A percentile compares a stretch with the other conserved stretches of the same genome.
Conservation (phyloP, 2,797 vertebrate genomes). For the Tangara arthus region DNA sequence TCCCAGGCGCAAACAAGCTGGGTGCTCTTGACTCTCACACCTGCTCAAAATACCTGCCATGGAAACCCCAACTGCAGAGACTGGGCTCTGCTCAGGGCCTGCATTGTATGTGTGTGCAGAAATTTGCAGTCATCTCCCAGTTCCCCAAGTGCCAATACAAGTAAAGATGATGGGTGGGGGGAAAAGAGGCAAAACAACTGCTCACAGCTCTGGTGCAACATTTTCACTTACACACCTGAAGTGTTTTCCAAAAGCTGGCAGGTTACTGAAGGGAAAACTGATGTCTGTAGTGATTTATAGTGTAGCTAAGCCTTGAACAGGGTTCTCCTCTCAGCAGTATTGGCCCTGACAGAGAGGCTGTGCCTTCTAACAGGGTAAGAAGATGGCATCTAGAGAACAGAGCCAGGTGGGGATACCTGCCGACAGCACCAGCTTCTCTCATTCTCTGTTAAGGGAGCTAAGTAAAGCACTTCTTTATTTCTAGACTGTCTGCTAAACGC, state of each 20-base stretch:
- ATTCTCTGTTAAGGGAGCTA: neutral
- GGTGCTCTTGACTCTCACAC: neutral
- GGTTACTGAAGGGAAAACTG: neutral
- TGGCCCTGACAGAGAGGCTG: neutral
- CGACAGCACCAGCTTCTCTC: neutral
- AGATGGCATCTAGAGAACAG: neutral
- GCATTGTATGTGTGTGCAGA: accelerated
- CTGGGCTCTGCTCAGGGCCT: neutral
- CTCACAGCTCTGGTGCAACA: neutral
- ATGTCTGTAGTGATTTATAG: neutral
- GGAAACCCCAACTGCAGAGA: neutral
- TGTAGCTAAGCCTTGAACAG: neutral
- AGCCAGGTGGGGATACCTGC: neutral
- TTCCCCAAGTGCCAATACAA: neutral
- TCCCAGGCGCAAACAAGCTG: neutral
- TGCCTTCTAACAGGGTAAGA: neutral
- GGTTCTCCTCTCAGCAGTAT: neutral
- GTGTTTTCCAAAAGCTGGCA: neutral
- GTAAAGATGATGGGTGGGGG: neutral
- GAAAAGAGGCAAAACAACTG: neutral
- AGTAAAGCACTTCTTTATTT: neutral
- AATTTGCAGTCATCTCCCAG: neutral
- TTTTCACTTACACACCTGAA: neutral
- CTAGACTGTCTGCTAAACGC: neutral
- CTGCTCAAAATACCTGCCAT: neutral